Evolutionary conservation across 1,140 invertebrate genomes (phyloP).

Genomic region (Apis florea): DNA sequence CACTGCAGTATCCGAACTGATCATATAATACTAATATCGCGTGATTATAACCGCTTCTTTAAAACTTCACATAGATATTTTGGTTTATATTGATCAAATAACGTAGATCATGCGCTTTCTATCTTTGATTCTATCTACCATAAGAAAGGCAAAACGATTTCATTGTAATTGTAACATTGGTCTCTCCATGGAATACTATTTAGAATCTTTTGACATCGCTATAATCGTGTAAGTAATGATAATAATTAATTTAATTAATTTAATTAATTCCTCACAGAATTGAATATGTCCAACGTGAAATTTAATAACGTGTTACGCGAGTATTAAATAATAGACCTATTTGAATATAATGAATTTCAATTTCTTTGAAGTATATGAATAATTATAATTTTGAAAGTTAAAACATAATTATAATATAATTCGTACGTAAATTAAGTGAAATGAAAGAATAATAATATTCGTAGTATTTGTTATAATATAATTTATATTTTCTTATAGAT

Average conservation of each 20-base stretch:
- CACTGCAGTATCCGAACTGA: constrained; percentile 10
- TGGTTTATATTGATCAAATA: constrained; percentile 55
- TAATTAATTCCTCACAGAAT: neutral
- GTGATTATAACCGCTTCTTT: constrained; percentile 34
- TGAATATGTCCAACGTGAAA: neutral
- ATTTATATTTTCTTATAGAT: neutral
- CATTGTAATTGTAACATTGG: neutral
- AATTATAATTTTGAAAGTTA: neutral
- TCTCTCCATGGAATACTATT: neutral
- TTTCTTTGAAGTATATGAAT: neutral
- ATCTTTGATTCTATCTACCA: neutral
- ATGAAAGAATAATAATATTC: neutral
- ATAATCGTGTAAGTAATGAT: neutral
- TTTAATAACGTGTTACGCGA: neutral
- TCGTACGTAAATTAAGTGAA: neutral
- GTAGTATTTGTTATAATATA: neutral
- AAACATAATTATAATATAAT: neutral
- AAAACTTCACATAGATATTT: constrained; percentile 9
- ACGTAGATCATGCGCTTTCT: constrained; percentile 48
- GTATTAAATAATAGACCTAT: neutral
- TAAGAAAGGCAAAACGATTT: neutral
- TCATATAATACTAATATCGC: constrained; percentile 45
- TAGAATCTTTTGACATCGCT: neutral
- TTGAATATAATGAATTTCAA: neutral
- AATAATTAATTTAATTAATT: neutral